A percentile compares a stretch with the other conserved stretches of the same genome.
Evolutionary conservation across 1,140 invertebrate species (phyloP).

Genomic region (Leptinotarsa defecta): DNA sequence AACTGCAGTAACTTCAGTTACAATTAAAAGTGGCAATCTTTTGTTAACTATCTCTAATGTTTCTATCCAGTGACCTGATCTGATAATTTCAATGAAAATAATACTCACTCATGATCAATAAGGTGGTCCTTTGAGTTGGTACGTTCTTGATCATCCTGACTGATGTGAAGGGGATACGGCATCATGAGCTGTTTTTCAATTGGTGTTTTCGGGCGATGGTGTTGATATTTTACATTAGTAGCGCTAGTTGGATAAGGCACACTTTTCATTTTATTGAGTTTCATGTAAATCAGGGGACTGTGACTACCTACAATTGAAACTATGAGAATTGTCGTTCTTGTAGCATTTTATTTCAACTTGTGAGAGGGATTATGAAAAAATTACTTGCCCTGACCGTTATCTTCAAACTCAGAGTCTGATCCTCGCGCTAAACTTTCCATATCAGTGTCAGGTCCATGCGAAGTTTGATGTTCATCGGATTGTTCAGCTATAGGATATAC

Average conservation of each 20-base stretch:
- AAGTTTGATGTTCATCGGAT: conserved; percentile 76
- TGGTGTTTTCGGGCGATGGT: neutral
- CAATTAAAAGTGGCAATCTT: no score
- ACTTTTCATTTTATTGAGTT: conserved; percentile 41
- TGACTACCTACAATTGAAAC: conserved; percentile 48
- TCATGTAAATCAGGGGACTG: conserved; percentile 42
- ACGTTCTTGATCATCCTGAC: neutral
- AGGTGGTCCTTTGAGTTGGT: conserved; percentile 43
- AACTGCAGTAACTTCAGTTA: no score
- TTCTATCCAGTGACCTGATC: no score
- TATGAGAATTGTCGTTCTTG: conserved; percentile 14
- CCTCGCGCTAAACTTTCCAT: conserved; percentile 59
- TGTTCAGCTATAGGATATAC: conserved; percentile 85
- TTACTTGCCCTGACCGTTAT: conserved; percentile 56
- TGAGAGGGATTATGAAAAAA: no score
- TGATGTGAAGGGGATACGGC: neutral
- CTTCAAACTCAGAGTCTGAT: conserved; percentile 60
- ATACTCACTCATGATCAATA: conserved; percentile 56
- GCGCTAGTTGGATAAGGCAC: conserved; percentile 33
- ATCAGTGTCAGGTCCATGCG: conserved; percentile 68
- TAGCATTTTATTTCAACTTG: no score
- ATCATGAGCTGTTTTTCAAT: neutral
- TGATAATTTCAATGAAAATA: neutral
- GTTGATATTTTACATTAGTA: conserved; percentile 17
- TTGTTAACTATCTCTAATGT: no score